Conservation (phyloP, 2,113 vertebrate species). For the Austrofundulus limnaeus region DNA sequence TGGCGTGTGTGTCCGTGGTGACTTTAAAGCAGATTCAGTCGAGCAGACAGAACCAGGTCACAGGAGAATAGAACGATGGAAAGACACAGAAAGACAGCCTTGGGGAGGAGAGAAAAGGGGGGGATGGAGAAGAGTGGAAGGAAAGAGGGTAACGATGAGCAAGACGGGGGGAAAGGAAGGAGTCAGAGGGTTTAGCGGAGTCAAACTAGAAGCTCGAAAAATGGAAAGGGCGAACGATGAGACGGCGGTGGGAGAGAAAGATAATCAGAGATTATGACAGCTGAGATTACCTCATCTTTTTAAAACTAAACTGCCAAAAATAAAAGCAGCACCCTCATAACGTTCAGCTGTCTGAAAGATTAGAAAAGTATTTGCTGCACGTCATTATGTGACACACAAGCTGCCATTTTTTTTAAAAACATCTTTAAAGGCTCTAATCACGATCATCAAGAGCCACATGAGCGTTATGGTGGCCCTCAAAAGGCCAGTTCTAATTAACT, state of each 20-base stretch:
- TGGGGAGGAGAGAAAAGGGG: constrained; percentile 32
- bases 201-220: background rate
- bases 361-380: background rate
- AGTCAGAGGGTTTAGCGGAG: constrained; percentile 27
- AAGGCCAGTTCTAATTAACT: too few species aligned
- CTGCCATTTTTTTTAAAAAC: background rate
- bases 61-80: constrained; percentile 63
- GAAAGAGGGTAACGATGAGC: constrained; percentile 23
- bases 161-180: constrained; percentile 19
- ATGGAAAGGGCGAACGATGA: constrained; percentile 9
- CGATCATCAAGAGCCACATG: background rate
- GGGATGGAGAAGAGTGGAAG: constrained; percentile 12
- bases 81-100: constrained; percentile 35
- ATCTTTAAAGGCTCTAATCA: too few species aligned
- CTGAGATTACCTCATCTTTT: background rate
- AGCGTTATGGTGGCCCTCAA: too few species aligned
- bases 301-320: background rate
- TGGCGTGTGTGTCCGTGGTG: constrained; percentile 51
- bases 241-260: background rate
- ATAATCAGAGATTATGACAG: background rate
- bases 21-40: constrained; percentile 69
- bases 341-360: background rate
- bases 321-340: background rate
- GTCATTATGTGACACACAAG: background rate
- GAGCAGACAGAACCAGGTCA: constrained; percentile 78